phyloP scores from a whole-genome alignment of 1,140 invertebrate genomes.

The Rhyacophila brunnea region DNA sequence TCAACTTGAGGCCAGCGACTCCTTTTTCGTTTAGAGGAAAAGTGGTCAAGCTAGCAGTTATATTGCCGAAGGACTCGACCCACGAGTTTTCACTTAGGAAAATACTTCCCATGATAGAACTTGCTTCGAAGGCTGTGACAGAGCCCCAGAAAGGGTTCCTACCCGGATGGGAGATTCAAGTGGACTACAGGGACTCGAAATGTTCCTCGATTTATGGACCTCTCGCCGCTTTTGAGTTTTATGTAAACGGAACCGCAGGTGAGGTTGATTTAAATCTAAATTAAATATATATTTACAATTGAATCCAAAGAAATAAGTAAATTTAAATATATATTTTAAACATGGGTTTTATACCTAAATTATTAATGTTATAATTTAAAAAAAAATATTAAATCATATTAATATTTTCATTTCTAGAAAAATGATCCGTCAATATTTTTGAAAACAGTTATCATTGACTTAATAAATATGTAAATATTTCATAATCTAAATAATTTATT shows the following conservation, averaged over 20 bases:
- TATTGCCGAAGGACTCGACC: constrained; percentile 63
- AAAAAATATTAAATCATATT: too few relatives aligned
- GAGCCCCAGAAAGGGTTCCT: constrained; percentile 56
- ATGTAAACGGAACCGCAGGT: constrained; percentile 67
- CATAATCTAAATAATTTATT: too few relatives aligned
- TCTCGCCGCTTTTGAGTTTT: constrained; percentile 76
- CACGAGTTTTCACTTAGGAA: constrained; percentile 67
- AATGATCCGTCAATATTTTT: too few relatives aligned
- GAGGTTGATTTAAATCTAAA: constrained; percentile 31
- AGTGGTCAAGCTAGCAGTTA: constrained; percentile 62
- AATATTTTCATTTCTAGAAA: too few relatives aligned
- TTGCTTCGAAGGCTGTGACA: constrained; percentile 67
- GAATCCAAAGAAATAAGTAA: not conserved
- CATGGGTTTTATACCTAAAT: too few relatives aligned
- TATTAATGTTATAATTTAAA: too few relatives aligned
- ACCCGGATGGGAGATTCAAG: constrained; percentile 65
- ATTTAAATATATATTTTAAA: too few relatives aligned
- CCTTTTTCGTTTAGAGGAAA: constrained; percentile 42
- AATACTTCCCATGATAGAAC: constrained; percentile 70
- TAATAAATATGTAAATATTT: too few relatives aligned
- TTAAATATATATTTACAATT: constrained; percentile 1
- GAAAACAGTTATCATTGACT: too few relatives aligned
- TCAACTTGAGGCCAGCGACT: constrained; percentile 42
- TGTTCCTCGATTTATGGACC: constrained; percentile 78
- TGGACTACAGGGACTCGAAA: constrained; percentile 71